A percentile compares a stretch with the other conserved stretches of the same genome.
Conservation (phyloP, 1,140 invertebrate genomes). For the Brachionus rotundiformis region DNA sequence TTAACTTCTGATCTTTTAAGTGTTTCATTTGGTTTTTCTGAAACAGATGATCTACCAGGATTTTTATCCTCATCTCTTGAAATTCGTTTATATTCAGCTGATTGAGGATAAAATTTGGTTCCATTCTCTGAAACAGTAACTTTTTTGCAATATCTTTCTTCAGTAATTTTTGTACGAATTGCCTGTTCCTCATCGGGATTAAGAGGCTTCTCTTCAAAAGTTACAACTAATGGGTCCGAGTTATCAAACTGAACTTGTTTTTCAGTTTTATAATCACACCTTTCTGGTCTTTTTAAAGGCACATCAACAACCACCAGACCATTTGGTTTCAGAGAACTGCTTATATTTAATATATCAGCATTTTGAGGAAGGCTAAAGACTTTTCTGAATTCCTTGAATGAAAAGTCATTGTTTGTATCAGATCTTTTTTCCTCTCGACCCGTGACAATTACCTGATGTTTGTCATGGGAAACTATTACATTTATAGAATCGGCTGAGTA, state of each 20-base stretch:
- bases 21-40: too few species aligned
- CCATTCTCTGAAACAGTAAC: background rate
- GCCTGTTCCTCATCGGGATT: background rate
- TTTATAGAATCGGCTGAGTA: conserved; percentile 8
- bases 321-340: background rate
- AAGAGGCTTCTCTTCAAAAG: background rate
- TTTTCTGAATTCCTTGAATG: conserved; percentile 18
- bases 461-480: background rate
- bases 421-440: background rate
- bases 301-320: background rate
- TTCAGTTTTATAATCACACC: background rate
- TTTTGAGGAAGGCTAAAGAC: conserved; percentile 13
- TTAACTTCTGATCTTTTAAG: too few species aligned
- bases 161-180: background rate
- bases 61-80: too few species aligned
- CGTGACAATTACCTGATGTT: background rate
- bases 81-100: background rate
- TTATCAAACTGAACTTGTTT: background rate
- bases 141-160: background rate
- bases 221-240: background rate
- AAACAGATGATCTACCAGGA: too few species aligned
- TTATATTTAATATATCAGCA: background rate
- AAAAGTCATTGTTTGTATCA: background rate
- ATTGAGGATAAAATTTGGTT: background rate
- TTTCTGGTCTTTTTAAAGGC: background rate